A percentile compares a stretch with the other conserved stretches of the same genome.
Conservation (phyloP, 2,888 invertebrate species). For the Drosophila tanythrix region DNA sequence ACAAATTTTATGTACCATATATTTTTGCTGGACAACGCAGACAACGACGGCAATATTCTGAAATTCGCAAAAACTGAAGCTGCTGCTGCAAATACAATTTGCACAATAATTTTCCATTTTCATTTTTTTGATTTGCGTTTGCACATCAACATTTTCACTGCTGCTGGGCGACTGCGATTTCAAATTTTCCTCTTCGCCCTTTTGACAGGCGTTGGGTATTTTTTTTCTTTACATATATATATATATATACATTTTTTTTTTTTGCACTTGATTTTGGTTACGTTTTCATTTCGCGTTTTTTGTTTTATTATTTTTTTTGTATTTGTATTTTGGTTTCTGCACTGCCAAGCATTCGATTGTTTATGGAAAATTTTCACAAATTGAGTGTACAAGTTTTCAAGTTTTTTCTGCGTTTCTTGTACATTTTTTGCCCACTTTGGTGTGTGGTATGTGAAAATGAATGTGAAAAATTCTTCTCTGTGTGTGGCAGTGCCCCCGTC, state of each 20-base stretch:
- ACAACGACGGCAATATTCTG: constrained; percentile 17
- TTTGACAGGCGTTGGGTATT: constrained; percentile 24
- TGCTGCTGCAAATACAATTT: constrained; percentile 34
- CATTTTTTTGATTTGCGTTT: constrained; percentile 49
- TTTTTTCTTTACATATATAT: neutral
- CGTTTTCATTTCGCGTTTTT: constrained; percentile 33
- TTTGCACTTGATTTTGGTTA: constrained; percentile 49
- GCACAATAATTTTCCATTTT: constrained; percentile 46
- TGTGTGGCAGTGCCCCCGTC: constrained; percentile 72
- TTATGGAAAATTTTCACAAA: constrained; percentile 64
- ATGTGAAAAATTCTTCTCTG: constrained; percentile 61
- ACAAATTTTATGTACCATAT: constrained; percentile 76
- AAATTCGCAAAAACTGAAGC: constrained; percentile 39
- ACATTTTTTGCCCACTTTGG: constrained; percentile 53
- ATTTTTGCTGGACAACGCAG: constrained; percentile 64
- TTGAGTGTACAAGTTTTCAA: constrained; percentile 51
- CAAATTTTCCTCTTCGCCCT: constrained; percentile 19
- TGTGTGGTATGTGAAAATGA: constrained; percentile 70
- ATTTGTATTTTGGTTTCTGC: constrained; percentile 38
- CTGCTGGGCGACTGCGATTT: constrained; percentile 39
- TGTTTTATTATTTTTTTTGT: constrained; percentile 31
- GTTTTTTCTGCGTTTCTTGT: constrained; percentile 69
- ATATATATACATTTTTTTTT: constrained; percentile 1
- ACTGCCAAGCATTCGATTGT: constrained; percentile 32
- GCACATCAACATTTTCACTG: constrained; percentile 49